Conservation (phyloP, 2,888 invertebrate species). For the Elegia similella region DNA sequence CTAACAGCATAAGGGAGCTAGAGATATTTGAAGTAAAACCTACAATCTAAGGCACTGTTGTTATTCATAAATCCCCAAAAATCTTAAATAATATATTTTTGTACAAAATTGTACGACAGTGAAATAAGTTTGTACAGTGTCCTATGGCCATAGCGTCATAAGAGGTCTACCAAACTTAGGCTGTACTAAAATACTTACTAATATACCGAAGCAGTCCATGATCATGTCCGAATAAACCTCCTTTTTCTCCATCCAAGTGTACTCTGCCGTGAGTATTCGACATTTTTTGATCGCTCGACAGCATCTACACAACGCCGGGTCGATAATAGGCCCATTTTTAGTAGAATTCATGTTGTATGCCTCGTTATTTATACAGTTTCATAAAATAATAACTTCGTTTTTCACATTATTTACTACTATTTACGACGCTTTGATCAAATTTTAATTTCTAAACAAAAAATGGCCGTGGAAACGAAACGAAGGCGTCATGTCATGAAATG, state of each 20-base stretch:
- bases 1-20: too few relatives aligned
- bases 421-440: not conserved
- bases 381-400: not conserved
- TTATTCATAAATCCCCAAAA: too few relatives aligned
- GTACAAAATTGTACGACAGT: too few relatives aligned
- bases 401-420: not conserved
- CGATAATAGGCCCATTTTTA: constrained; percentile 65
- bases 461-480: not conserved
- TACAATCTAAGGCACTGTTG: too few relatives aligned
- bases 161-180: not conserved
- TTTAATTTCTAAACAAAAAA: constrained; percentile 24
- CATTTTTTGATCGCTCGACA: constrained; percentile 75
- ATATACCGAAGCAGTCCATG: constrained; percentile 73
- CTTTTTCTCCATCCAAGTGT: constrained; percentile 70
- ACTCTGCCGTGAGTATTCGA: constrained; percentile 65
- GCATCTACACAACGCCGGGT: constrained; percentile 71
- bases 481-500: too few relatives aligned
- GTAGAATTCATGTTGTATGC: constrained; percentile 43
- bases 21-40: too few relatives aligned
- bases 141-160: too few relatives aligned
- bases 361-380: not conserved
- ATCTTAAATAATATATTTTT: too few relatives aligned
- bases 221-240: constrained; percentile 73
- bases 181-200: constrained; percentile 47
- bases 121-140: too few relatives aligned